These are phyloP conservation scores for Trichosurus vulpecula DNA, from an alignment of 2,797 vertebrate genomes.

Conservation along the genomic window DNA sequence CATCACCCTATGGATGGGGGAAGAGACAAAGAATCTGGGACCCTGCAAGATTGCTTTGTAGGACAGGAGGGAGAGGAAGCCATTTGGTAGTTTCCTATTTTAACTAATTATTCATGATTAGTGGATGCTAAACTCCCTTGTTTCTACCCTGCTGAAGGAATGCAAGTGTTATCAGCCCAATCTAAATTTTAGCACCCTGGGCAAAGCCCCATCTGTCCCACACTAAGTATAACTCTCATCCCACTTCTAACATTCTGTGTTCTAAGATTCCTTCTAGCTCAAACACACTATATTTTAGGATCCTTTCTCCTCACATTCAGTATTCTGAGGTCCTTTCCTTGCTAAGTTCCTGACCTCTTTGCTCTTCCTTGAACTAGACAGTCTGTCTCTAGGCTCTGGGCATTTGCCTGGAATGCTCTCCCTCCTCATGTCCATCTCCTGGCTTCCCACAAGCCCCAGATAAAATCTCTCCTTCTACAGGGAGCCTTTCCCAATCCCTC, in stretches of 20 bases:
- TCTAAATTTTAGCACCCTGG: conserved; percentile 1
- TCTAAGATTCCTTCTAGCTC: background rate
- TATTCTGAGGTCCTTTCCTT: background rate
- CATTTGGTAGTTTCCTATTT: conserved; percentile 2
- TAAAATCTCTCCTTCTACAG: background rate
- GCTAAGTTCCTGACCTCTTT: background rate
- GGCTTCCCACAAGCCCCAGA: background rate
- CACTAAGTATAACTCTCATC: conserved; percentile 8
- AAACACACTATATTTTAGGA: background rate
- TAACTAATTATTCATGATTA: conserved; percentile 10
- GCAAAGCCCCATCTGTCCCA: conserved; percentile 3
- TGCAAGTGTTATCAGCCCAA: conserved; percentile 1
- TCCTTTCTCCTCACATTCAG: background rate
- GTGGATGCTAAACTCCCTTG: background rate
- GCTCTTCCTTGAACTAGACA: background rate
- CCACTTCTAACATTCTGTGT: conserved; percentile 7
- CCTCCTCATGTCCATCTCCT: background rate
- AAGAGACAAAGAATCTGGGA: background rate
- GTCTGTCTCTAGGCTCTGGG: background rate
- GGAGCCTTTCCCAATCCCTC: background rate
- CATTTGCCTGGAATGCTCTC: background rate
- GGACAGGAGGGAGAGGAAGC: background rate
- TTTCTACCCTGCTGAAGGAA: background rate
- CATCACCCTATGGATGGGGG: background rate
- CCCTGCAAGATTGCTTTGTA: background rate